Evolutionary conservation across 53 echinoderm and acorn worm species (phyloP).

Genomic region (Apostichopus leukothele): DNA sequence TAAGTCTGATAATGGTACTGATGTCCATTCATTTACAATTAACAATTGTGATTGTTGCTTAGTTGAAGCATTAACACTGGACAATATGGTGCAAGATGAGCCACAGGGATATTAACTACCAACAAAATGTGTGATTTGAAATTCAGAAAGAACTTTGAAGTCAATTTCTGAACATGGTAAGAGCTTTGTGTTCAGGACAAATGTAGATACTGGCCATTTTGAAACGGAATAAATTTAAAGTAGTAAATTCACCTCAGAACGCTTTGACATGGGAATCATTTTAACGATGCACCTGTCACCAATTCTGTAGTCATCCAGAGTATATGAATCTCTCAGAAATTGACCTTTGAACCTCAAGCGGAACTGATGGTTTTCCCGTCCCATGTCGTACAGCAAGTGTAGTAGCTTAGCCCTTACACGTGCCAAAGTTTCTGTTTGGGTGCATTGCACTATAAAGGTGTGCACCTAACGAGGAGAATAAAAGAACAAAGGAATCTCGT

Average conservation of each 20-base stretch:
- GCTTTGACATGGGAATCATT: constrained; percentile 95
- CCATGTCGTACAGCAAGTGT: constrained; percentile 90
- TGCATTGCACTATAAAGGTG: constrained; percentile 89
- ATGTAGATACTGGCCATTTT: no score
- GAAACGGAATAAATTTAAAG: no score
- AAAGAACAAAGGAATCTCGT: neutral
- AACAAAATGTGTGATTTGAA: no score
- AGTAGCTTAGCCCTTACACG: constrained; percentile 77
- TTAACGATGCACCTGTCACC: constrained; percentile 84
- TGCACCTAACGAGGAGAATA: constrained; percentile 57
- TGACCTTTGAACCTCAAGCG: constrained; percentile 93
- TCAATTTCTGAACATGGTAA: no score
- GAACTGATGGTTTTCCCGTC: constrained; percentile 91
- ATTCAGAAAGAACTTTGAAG: no score
- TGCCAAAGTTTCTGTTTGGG: constrained; percentile 74
- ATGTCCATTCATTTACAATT: no score
- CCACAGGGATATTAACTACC: no score
- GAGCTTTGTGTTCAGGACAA: no score
- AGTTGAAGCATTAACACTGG: no score
- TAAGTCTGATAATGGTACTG: no score
- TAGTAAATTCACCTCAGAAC: constrained; percentile 63
- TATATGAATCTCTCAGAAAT: constrained; percentile 91
- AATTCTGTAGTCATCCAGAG: constrained; percentile 91
- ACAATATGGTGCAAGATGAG: no score
- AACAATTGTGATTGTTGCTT: no score